Conservation (phyloP, 2,888 invertebrate genomes). For the Nudaria mundana region DNA sequence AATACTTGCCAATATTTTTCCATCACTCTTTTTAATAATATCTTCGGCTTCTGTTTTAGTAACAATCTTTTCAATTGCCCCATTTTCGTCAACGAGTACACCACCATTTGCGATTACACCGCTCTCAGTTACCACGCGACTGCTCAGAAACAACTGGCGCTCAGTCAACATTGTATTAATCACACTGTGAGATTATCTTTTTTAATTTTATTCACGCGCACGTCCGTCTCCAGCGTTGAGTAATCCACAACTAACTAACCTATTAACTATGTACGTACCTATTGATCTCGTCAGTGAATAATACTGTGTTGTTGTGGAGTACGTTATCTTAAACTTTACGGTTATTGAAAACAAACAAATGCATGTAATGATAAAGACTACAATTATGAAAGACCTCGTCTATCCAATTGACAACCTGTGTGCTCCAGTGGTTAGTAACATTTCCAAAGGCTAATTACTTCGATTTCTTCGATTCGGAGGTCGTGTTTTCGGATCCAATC, state of each 20-base stretch:
- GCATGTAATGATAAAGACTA: conserved; percentile 20
- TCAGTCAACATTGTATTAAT: conserved; percentile 41
- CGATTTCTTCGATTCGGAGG: too few relatives aligned
- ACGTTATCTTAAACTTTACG: conserved; percentile 21
- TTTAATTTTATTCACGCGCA: too few relatives aligned
- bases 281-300: conserved; percentile 23
- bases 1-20: conserved; percentile 73
- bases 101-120: conserved; percentile 78
- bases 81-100: conserved; percentile 80
- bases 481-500: too few relatives aligned
- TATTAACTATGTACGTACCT: too few relatives aligned
- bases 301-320: conserved; percentile 21
- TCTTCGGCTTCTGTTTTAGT: conserved; percentile 67
- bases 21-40: conserved; percentile 64
- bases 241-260: conserved; percentile 34
- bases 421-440: too few relatives aligned
- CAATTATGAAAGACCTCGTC: background rate
- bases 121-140: conserved; percentile 74
- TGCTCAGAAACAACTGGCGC: conserved; percentile 69
- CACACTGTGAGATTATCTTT: too few relatives aligned
- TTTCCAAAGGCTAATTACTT: too few relatives aligned
- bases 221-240: conserved; percentile 35
- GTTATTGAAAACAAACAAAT: conserved; percentile 35
- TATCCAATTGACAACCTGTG: too few relatives aligned
- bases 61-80: conserved; percentile 80